Evolutionary conservation across 2,888 invertebrate species (phyloP).

Genomic region (Tetranychus piercei): DNA sequence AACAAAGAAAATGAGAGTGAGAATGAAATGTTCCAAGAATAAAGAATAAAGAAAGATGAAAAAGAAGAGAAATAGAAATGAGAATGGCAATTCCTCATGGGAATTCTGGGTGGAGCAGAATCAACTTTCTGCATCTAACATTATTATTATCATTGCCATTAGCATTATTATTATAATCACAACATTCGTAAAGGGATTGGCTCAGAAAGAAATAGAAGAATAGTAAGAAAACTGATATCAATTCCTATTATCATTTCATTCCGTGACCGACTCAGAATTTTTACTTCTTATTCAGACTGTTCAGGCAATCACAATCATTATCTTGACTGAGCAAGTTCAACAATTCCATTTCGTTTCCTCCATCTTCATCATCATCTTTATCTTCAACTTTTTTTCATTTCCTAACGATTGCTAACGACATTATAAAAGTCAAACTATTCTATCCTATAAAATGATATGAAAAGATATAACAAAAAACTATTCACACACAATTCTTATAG

Average conservation of each 20-base stretch:
- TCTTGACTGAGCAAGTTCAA: no score
- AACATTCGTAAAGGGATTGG: no score
- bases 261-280: no score
- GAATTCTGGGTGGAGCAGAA: not conserved
- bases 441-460: no score
- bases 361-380: not conserved
- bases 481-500: no score
- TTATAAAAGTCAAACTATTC: not conserved
- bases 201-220: no score
- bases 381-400: not conserved
- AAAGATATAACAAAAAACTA: no score
- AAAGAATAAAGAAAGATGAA: not conserved
- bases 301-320: no score
- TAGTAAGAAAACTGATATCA: no score
- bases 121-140: not conserved
- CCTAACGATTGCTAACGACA: not conserved
- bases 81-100: not conserved
- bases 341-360: not conserved
- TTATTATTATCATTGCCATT: not conserved
- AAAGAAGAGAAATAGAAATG: not conserved
- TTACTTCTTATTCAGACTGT: no score
- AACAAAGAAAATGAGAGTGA: not conserved
- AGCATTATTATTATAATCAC: no score
- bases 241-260: no score
- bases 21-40: not conserved